Evolutionary conservation across 2,888 invertebrate species (phyloP), one percentile per base, ranked within the genome.

Genomic region (Thecocarcelia acutangulata): DNA sequence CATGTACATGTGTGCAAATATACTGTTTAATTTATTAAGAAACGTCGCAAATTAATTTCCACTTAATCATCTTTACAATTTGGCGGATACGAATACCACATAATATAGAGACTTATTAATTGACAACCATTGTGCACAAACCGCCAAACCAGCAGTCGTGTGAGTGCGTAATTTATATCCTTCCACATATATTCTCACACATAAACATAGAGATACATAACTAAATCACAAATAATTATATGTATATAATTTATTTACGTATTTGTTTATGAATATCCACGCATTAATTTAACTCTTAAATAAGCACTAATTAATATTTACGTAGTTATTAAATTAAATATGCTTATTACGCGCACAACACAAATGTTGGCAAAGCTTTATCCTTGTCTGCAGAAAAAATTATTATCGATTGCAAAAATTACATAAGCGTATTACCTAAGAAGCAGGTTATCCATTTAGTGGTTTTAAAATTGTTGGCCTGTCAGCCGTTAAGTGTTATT

Each of bases 21-120:
- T n/a, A 24, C 50, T 24, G 9, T 24, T 2, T 11, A 28, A 56
- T 54, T 24, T 42, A 42, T 48, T 24, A 19, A 61, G 40, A n/a
- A 42, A 11, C 61, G 40, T 44, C 24, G 42, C 28, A 28, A 63
- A 74, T 64, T 64, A 64, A 74, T 56, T 48, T 46, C 15, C 56
- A 46, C 64, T 74, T 64, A 54, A 74, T 74, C 44, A 56, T 74
- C 21, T 13, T 33, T 24, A 46, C n/a, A 19, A 21, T 64, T 56
- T 46, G 40, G 24, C 21, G 24, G 19, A 17, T 42, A 28, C 13
- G n/a, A 46, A 17, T 9, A 17, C 37, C 50, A 17, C 19, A 58
- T 48, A 70, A 37, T 48, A 19, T 48, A 19, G 44, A 37, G 24
- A 40, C 37, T 12, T 12, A 72, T 52, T 42, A 50, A 61, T 70